phyloP scores from a whole-genome alignment of 1,140 invertebrate species.

The Cydia fagiglandana region DNA sequence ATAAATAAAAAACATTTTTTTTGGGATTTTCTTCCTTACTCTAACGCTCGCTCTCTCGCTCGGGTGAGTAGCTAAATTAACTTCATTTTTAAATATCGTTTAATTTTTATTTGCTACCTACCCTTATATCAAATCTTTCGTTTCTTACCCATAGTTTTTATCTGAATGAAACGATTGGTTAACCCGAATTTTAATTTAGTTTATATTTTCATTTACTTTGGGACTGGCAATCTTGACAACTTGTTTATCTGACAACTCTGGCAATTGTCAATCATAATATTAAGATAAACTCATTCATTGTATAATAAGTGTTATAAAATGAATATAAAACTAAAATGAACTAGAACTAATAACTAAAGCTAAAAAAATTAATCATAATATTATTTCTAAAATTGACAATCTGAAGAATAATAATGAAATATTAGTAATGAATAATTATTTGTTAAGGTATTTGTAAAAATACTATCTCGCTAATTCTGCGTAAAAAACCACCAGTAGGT shows the following conservation, averaged over 20 bases:
- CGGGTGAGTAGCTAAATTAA: not conserved
- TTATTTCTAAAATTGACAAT: too few relatives aligned
- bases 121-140: constrained; percentile 16
- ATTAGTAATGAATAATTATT: too few relatives aligned
- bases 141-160: constrained; percentile 22
- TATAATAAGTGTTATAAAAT: too few relatives aligned
- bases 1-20: too few relatives aligned
- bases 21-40: not conserved
- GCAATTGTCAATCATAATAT: not conserved
- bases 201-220: constrained; percentile 14
- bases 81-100: constrained; percentile 6
- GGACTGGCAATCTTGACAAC: not conserved
- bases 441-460: too few relatives aligned
- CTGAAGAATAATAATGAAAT: too few relatives aligned
- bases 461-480: too few relatives aligned
- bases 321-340: too few relatives aligned
- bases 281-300: too few relatives aligned
- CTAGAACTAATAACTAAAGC: too few relatives aligned
- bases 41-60: not conserved
- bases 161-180: constrained; percentile 12
- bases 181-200: constrained; percentile 19
- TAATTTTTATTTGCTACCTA: constrained; percentile 21
- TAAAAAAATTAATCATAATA: too few relatives aligned
- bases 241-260: not conserved
- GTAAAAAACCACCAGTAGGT: too few relatives aligned